Conservation (phyloP, 2,113 vertebrate genomes). For the Neofelis nebulosa region DNA sequence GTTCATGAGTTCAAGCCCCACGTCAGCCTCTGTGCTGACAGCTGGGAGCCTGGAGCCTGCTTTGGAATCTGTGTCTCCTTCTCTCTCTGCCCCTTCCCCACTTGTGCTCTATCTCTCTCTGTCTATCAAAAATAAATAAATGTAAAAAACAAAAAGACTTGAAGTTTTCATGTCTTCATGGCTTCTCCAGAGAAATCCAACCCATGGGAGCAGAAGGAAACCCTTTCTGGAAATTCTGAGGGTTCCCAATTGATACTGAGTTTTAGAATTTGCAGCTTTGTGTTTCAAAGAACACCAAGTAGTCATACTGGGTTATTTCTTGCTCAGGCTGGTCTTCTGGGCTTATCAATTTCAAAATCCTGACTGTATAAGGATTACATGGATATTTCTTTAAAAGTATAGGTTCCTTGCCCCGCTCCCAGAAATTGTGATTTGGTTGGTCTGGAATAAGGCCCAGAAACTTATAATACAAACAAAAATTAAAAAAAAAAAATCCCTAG, state of each 20-base stretch:
- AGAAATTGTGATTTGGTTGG: conserved; percentile 1
- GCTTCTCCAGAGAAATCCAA: neutral
- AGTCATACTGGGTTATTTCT: neutral
- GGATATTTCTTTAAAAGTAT: neutral
- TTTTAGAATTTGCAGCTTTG: neutral
- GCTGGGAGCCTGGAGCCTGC: too few species aligned
- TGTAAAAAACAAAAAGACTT: neutral
- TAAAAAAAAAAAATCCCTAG: neutral
- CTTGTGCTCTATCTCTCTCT: too few species aligned
- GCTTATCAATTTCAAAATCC: neutral
- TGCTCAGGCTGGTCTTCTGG: neutral
- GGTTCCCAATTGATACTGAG: neutral
- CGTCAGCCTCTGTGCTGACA: too few species aligned
- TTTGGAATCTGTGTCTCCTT: too few species aligned
- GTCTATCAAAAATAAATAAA: too few species aligned
- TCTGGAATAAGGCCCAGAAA: conserved; percentile 35
- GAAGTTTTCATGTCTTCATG: neutral
- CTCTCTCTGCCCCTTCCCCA: too few species aligned
- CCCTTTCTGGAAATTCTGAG: neutral
- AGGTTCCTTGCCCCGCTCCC: neutral
- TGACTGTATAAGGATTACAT: neutral
- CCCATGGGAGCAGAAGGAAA: neutral
- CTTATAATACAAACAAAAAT: neutral
- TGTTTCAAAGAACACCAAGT: neutral
- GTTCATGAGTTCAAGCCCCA: too few species aligned